Conservation (phyloP, 2,888 invertebrate genomes). For the Nasonovia ribisnigri region DNA sequence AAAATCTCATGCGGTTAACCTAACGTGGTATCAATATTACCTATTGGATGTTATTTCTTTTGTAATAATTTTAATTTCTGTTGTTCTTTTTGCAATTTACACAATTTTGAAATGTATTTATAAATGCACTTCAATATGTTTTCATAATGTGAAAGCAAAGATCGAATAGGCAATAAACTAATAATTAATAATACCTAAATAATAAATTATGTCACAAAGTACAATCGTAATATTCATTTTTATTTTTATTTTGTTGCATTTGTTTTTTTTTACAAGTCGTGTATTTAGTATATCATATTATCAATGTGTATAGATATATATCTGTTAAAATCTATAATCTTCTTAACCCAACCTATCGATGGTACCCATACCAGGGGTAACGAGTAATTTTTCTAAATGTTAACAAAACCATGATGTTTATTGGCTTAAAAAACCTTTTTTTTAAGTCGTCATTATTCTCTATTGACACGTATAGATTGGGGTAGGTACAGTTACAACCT, state of each 20-base stretch:
- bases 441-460: too few relatives aligned
- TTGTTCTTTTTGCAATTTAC: background rate
- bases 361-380: too few relatives aligned
- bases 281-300: background rate
- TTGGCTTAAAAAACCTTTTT: too few relatives aligned
- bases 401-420: too few relatives aligned
- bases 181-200: too few relatives aligned
- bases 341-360: too few relatives aligned
- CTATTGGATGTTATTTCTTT: background rate
- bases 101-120: background rate
- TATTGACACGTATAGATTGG: too few relatives aligned
- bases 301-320: background rate
- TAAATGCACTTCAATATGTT: background rate
- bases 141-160: background rate
- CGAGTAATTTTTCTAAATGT: too few relatives aligned
- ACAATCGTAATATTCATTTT: background rate
- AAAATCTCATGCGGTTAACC: background rate
- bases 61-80: background rate
- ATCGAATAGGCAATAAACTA: background rate
- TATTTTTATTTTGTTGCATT: background rate
- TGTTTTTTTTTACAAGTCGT: background rate
- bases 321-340: too few relatives aligned
- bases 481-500: too few relatives aligned
- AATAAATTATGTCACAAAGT: background rate
- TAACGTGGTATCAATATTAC: conserved; percentile 12